Evolutionary conservation across 2,113 vertebrate species (phyloP).

Genomic region (Alaudala cheleensis): DNA sequence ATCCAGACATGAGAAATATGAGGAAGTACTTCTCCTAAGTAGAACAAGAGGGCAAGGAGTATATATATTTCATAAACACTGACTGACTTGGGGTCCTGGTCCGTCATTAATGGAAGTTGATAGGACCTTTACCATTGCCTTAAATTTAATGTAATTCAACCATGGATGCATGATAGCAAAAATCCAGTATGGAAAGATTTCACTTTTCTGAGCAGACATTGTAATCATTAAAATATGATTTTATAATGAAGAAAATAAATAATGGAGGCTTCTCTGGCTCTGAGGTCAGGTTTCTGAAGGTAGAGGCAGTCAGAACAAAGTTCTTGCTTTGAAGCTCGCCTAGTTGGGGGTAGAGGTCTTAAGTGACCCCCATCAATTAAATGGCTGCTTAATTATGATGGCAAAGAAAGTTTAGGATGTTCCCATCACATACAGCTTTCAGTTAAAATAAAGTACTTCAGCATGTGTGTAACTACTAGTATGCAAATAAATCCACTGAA

Average conservation of each 20-base stretch:
- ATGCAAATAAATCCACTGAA: neutral
- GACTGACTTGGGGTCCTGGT: neutral
- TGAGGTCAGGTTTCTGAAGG: neutral
- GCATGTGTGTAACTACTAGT: neutral
- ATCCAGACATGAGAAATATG: slow-evolving; percentile 18
- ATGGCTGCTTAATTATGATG: neutral
- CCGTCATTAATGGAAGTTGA: neutral
- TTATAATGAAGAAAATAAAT: neutral
- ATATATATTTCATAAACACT: neutral
- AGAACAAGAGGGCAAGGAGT: neutral
- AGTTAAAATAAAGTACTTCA: neutral
- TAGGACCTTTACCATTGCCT: neutral
- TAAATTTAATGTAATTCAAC: neutral
- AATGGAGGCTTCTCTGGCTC: neutral
- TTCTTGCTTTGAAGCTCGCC: neutral
- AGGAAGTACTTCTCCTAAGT: slow-evolving; percentile 31
- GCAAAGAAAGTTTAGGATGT: neutral
- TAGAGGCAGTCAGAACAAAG: neutral
- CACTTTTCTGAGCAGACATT: neutral
- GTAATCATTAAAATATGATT: neutral
- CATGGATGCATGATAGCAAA: neutral
- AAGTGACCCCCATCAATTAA: too few relatives aligned
- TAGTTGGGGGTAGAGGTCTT: neutral
- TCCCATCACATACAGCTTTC: neutral
- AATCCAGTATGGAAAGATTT: neutral